Base-by-base conservation (phyloP, 2,797 vertebrate genomes). In the Champsocephalus esox region DNA sequence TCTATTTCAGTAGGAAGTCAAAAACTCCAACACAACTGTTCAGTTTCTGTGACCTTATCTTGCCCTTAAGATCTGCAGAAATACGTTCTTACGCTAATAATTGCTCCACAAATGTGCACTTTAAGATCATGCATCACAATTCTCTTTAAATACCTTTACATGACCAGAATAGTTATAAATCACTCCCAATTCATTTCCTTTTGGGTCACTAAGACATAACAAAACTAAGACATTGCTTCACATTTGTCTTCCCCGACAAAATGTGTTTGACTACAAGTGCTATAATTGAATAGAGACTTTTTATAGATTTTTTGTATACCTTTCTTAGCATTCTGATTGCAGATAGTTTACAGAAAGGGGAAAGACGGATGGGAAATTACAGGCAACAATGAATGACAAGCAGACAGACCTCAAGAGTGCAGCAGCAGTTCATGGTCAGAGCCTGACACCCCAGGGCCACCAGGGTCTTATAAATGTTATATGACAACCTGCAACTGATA, bases 351-450 rank as follows among this genome's bases (percentile, higher is more conserved):
- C 13, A 61, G 17, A 9, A 71, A 48, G 46, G 2, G 19, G 48
- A 5, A 46, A 34, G 44, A 38, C 21, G 24, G 57, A 57, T 45
- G 28, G 12, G 3, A 10, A 60, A 19, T 46, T 24, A 34, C 21
- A 21, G 12, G 5, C 17, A 46, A 16, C 11, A 60, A 59, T 60
- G 21, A 10, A 51, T 45, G 16, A 9, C 0, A 1, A 48, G 24
- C 11, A 1, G 14, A 6, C 14, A 3, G 41, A 61, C 12, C 12
- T 1, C 9, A 10, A 13, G 41, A 17, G 57, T 17, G 44, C 5
- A 3, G 5, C 14, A 44, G 21, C 12, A 52, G 72, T 24, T 66
- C 50, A 61, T 48, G 57, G 57, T 54, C 67, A 66, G 46, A 13
- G 59, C 8, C 16, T 5, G 57, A 17, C 38, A 49, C 6, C 21